Conservation (phyloP, 2,888 invertebrate genomes). For the Itoplectis maculator region DNA sequence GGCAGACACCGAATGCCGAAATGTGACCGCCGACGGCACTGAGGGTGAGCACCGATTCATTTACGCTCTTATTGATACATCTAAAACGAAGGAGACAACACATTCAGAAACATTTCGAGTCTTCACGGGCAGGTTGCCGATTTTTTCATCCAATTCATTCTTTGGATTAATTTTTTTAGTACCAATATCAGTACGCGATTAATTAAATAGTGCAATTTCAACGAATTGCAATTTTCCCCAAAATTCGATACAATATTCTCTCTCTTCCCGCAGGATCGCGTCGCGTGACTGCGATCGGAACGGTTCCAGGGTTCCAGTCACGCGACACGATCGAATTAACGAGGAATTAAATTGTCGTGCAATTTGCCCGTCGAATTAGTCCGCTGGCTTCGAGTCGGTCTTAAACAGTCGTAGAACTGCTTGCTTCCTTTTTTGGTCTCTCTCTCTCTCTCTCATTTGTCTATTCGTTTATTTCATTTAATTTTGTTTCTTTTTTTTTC, state of each 20-base stretch:
- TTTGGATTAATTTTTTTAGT: too few relatives aligned
- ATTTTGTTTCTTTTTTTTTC: neutral
- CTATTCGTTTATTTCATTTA: too few relatives aligned
- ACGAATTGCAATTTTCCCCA: neutral
- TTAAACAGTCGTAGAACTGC: neutral
- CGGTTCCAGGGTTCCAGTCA: neutral
- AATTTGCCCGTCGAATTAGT: neutral
- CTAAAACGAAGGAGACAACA: neutral
- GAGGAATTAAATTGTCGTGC: neutral
- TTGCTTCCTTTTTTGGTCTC: constrained; percentile 8
- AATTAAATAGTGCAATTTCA: neutral
- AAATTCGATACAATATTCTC: neutral
- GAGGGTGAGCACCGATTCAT: constrained; percentile 73
- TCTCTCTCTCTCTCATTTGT: too few relatives aligned
- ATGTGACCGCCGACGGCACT: constrained; percentile 79
- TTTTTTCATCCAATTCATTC: too few relatives aligned
- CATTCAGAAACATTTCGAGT: constrained; percentile 15
- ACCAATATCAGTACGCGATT: neutral
- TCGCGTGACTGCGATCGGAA: neutral
- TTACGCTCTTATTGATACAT: constrained; percentile 10
- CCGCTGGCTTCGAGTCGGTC: neutral
- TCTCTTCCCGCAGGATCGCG: neutral
- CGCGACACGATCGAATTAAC: neutral
- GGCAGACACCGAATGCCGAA: constrained; percentile 78
- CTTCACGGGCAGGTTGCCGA: too few relatives aligned